phyloP scores from a whole-genome alignment of 2,797 vertebrate species.

The Mus caroli region DNA sequence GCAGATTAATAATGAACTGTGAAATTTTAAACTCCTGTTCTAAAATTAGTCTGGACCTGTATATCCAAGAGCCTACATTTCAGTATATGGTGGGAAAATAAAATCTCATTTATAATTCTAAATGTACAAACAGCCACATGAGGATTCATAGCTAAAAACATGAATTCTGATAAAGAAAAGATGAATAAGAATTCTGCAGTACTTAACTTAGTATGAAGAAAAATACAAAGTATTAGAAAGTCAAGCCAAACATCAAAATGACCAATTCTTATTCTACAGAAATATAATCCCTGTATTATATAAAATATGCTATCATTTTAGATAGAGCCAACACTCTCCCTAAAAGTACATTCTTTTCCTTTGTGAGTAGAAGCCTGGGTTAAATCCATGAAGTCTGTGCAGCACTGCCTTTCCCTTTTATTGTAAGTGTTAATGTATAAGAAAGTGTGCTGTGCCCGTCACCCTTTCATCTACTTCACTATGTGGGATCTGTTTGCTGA shows the following conservation, averaged over 20 bases:
- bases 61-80: conserved; percentile 25
- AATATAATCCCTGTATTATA: conserved; percentile 55
- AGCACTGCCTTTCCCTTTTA: not conserved
- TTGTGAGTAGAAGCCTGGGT: not conserved
- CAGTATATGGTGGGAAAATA: conserved; percentile 54
- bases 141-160: conserved; percentile 52
- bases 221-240: conserved; percentile 25
- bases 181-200: conserved; percentile 26
- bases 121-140: conserved; percentile 45
- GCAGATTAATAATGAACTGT: conserved; percentile 63
- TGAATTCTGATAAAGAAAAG: conserved; percentile 37
- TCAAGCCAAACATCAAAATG: conserved; percentile 10
- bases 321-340: not conserved
- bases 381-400: conserved; percentile 6
- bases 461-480: conserved; percentile 46
- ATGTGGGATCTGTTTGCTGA: not conserved
- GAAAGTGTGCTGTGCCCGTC: not conserved
- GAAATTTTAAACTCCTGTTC: conserved; percentile 62
- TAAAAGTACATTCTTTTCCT: conserved; percentile 40
- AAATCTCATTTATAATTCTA: conserved; percentile 56
- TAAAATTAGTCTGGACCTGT: conserved; percentile 66
- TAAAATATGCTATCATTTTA: conserved; percentile 58
- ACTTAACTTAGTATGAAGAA: conserved; percentile 49
- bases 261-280: not conserved
- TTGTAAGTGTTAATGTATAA: conserved; percentile 52